Base-by-base conservation (phyloP, 1,140 invertebrate species). In the Caenorhabditis briggsae region DNA sequence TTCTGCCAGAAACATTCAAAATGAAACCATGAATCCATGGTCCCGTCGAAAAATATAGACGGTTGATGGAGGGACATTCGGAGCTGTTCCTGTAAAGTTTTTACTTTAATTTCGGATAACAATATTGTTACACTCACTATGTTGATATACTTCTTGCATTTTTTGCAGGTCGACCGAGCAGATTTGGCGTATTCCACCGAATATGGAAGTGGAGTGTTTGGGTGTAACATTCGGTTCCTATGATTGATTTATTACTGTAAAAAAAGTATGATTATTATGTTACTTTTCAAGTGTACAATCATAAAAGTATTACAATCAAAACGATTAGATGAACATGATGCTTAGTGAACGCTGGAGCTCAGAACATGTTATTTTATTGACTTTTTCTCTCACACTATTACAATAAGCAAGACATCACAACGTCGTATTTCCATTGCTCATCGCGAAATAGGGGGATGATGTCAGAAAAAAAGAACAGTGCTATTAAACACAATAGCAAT, bases 21-120 rank as follows among this genome's bases (percentile, higher is more conserved):
- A 53, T 78, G 70, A 53, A 50, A 78, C 70, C 70, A 78, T 5
- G 46, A 78, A 43, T 78, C 70, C 9, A 78, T 78, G n/a, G 43
- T 78, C 11, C 70, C 70, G 18, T 78, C 70, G 20, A 78, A 78
- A 23, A 78, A 78, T 12, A 18, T 25, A 23, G 70, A 14, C 14
- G 16, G 70, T 8, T 50, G 70, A 50, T 78, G 48, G 0, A 78
- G 5, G 9, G 70, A 78, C 70, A 78, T 78, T 78, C 70, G 25
- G 0, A 78, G n/a, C 8, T n/a, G 2, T 12, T 50, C 20, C 70
- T 78, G 46, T 2, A 78, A 78, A 33, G 33, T 33, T 46, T 43
- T 0, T 74, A 46, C 7, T 12, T 14, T 18, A 14, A 70, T 25
- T 25, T 18, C 16, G 0, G 7, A 20, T 61, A 8, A 61, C 11